Evolutionary conservation across 2,888 invertebrate species (phyloP).

Genomic region (Leucoma salicis): DNA sequence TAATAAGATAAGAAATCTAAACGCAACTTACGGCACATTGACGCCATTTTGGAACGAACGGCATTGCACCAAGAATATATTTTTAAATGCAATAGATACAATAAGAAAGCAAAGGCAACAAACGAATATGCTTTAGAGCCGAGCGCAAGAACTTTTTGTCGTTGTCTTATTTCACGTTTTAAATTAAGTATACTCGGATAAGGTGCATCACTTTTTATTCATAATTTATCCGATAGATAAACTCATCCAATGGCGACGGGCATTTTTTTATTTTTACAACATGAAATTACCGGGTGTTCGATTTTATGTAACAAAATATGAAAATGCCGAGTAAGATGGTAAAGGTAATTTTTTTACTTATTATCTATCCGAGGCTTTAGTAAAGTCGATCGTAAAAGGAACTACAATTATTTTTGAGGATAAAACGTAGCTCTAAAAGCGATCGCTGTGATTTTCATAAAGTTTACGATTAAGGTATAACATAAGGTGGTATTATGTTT

Average conservation of each 20-base stretch:
- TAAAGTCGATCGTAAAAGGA: too few species aligned
- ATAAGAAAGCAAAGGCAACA: conserved; percentile 31
- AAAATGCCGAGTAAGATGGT: too few species aligned
- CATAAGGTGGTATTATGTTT: too few species aligned
- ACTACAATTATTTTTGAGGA: too few species aligned
- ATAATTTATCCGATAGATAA: conserved; percentile 56
- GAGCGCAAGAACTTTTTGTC: conserved; percentile 36
- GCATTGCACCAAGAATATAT: conserved; percentile 9
- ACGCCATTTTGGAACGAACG: conserved; percentile 3
- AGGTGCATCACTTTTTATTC: conserved; percentile 69
- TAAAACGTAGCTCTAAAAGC: too few species aligned
- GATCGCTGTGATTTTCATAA: too few species aligned
- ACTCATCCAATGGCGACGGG: conserved; percentile 53
- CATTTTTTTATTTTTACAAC: conserved; percentile 74
- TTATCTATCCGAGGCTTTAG: too few species aligned
- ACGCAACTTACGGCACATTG: too few species aligned
- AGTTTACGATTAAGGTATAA: too few species aligned
- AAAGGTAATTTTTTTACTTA: too few species aligned
- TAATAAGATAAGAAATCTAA: not conserved
- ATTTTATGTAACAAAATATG: not conserved
- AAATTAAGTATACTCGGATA: conserved; percentile 56
- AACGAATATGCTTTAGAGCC: conserved; percentile 35
- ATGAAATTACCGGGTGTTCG: conserved; percentile 58
- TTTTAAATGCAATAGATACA: conserved; percentile 32
- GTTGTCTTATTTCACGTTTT: conserved; percentile 57